Evolutionary conservation across 2,113 vertebrate species (phyloP).

Genomic region (Halcyon senegalensis): DNA sequence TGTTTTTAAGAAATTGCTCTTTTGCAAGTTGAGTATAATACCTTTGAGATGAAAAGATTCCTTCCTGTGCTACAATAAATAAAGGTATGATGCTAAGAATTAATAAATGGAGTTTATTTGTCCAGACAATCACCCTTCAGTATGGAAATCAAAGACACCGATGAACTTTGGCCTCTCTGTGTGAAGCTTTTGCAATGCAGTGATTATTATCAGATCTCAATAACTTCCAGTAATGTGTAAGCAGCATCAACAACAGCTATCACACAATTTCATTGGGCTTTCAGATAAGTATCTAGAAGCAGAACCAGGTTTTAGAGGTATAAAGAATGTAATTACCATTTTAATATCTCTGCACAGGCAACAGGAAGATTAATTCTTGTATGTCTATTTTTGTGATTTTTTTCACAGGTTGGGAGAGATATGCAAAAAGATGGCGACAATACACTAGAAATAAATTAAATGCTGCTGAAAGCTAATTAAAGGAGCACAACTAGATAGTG

Average conservation of each 20-base stretch:
- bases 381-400: conserved; percentile 28
- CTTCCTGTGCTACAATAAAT: not conserved
- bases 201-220: conserved; percentile 21
- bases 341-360: conserved; percentile 47
- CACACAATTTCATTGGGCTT: conserved; percentile 31
- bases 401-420: conserved; percentile 6
- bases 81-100: not conserved
- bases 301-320: conserved; percentile 12
- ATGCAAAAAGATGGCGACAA: not conserved
- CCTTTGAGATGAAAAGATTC: not conserved
- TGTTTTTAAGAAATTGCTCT: not conserved
- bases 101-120: conserved; percentile 16
- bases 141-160: not conserved
- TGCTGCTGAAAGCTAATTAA: conserved; percentile 44
- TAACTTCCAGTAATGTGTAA: not conserved
- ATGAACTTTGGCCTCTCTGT: not conserved
- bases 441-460: conserved; percentile 22
- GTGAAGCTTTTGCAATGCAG: not conserved
- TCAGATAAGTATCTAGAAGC: conserved; percentile 43
- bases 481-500: not conserved
- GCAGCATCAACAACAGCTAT: conserved; percentile 30
- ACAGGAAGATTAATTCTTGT: conserved; percentile 55
- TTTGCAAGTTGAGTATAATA: not conserved
- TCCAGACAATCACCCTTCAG: not conserved
- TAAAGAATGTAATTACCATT: conserved; percentile 56